Conservation (phyloP, 1,140 invertebrate species). For the Achatina immaculata region DNA sequence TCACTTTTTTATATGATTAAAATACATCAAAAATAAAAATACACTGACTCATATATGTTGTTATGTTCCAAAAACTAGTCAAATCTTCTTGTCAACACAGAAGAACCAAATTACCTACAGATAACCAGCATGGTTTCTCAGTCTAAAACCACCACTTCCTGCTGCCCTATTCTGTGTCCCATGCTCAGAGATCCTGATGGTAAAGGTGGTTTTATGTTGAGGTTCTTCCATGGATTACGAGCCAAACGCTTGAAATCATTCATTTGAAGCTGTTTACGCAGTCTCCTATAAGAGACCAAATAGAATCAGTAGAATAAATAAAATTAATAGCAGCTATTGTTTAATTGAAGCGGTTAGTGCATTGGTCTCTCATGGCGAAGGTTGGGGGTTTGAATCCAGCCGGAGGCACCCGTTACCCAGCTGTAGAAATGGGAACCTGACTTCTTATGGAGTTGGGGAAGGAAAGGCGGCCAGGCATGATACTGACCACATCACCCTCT, state of each 20-base stretch:
- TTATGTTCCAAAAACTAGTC: not conserved
- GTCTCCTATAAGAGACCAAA: constrained; percentile 80
- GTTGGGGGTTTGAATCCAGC: too few species aligned
- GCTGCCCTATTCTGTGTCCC: constrained; percentile 16
- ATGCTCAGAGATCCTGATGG: constrained; percentile 14
- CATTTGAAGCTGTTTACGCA: constrained; percentile 83
- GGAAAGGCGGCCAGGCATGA: too few species aligned
- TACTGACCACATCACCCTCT: too few species aligned
- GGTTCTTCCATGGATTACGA: constrained; percentile 84
- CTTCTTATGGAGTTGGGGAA: too few species aligned
- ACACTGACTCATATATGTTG: not conserved
- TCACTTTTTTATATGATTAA: too few species aligned
- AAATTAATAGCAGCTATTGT: too few species aligned
- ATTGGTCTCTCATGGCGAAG: too few species aligned
- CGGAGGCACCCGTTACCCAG: too few species aligned
- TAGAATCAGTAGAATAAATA: too few species aligned
- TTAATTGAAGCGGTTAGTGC: too few species aligned
- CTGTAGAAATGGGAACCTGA: too few species aligned
- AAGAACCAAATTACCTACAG: not conserved
- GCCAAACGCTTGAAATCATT: constrained; percentile 88
- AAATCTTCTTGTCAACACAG: not conserved
- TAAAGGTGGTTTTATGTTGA: constrained; percentile 58
- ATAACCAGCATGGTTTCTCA: constrained; percentile 15
- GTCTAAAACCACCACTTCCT: constrained; percentile 46
- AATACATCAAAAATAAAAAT: not conserved